Base-by-base conservation (phyloP, 2,888 invertebrate genomes). In the Ecliptopera silaceata region DNA sequence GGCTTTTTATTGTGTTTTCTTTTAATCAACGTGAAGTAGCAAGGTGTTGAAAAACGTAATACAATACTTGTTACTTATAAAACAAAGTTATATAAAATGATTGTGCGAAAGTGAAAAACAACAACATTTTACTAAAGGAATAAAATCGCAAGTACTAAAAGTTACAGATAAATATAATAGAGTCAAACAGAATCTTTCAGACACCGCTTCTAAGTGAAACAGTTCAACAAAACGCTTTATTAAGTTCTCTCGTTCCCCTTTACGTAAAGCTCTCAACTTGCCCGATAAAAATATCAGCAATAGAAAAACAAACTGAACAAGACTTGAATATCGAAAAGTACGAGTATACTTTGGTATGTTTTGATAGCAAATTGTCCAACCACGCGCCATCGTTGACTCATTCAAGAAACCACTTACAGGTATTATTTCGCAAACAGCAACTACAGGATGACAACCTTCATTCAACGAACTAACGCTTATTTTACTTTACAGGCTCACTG, bases 121-220 rank as follows among this genome's bases (percentile, higher is more conserved):
- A 54, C 49, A 58, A 22, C 20, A 18, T 47, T 56, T 44, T 18
- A 34, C 38, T n/a, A 41, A 41, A 49, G 15, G 45, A 44, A 36
- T 39, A 29, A 45, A 49, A 22, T 53, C 29, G 48, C 45, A 44
- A 62, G 52, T 59, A 39, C 50, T 61, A 13, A 61, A 51, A 51
- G 61, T 61, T 58, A n/a, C 50, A 44, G 51, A 59, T 59, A 56
- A 65, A 63, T 62, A 66, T 58, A 66, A 64, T 63, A 49, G 59
- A 47, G 11, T 47, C 59, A 52, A 60, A 62, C 61, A 57, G 62
- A 65, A 57, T 62, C 42, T 50, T 39, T 31, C 39, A 57, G 52
- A 45, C 55, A 20, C 15, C 43, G 44, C 36, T 60, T 10, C 17
- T 41, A 32, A 56, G 45, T 41, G 50, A 51, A 45, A 49, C 57